Base-by-base conservation (phyloP, 2,797 vertebrate genomes). In the Tapera naevia region DNA sequence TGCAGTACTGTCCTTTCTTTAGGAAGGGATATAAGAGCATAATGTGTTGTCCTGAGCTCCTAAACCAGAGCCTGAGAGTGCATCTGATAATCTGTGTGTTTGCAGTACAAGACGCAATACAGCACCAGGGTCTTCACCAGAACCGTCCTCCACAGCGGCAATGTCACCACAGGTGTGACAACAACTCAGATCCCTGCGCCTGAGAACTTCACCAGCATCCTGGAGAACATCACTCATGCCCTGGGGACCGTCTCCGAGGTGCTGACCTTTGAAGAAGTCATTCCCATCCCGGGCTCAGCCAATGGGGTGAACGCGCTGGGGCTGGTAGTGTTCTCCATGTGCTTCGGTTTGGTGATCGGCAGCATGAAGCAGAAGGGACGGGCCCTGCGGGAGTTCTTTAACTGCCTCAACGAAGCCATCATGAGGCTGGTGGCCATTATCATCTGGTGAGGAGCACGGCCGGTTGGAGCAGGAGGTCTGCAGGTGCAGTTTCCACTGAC, bases 61-160 rank as follows among this genome's bases (percentile, higher is more conserved):
- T 62, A 65, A 85, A 30, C 57, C 45, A 32, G 53, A 64, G 16
- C 43, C 33, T 50, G 39, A 39, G 58, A 61, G 23, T 72, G 28
- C 81, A 89, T 69, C 93, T 93, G 69, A 88, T 30, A 9, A 89
- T 96, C 54, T 86, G 70, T 97, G 30, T 80, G 96, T 23, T 98
- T 98, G 27, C 98, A 99, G 99, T 99, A 99, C 96, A 99, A 99
- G 98, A 99, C 99, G 0, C 96, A 98, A 67, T 99, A 99, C 96
- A 99, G 98, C 97, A 99, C 98, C 88, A 98, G 95, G 19, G 62
- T 99, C 85, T 96, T 97, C 88, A 99, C 97, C 15, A 98, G 98
- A 96, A 99, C 98, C 78, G 64, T 98, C 67, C 53, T 89, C 79
- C 80, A 97, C 98, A 70, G 98, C 98, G 56, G 70, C 96, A 62